Base-by-base conservation (phyloP, 2,113 vertebrate genomes). In the Lutjanus erythropterus region DNA sequence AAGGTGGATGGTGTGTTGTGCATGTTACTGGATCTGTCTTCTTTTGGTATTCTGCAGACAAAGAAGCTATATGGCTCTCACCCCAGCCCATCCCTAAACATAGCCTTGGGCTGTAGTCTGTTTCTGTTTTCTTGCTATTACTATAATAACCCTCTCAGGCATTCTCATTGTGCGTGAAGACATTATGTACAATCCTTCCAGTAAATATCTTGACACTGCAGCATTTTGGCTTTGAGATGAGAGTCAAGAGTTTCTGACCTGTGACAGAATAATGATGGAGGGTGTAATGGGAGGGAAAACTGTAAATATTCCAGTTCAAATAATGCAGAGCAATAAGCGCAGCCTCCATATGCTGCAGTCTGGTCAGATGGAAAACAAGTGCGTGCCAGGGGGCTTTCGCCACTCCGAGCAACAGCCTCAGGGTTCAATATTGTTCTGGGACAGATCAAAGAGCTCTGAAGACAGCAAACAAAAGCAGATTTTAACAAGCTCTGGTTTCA, bases 81-180 rank as follows among this genome's bases (percentile, higher is more conserved):
- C 62, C 53, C 71, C 47, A 68, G 78, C 62, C 74, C 74, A 83
- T 86, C 86, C 87, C 58, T 68, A 71, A 75, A 80, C 71, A 77
- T 16, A 88, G 66, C 89, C 86, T 87, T 88, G 86, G 71, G 73
- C 60, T 84, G 42, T 44, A 65, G 76, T 83, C 83, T 87, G 81
- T 81, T 89, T 88, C 81, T 85, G 68, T 72, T 85, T 86, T 82
- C 56, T 80, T 81, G 62, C 70, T 70, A 85, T 81, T 84, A 76
- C 62, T 69, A 80, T 72, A 90, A 91, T 80, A 83, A 89, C 61
- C 71, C 81, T 75, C 73, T 21, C 39, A 69, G 83, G 83, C 69
- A 71, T 81, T 75, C 23, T 60, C 50, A 79, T 59, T 81, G 75
- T 59, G 67, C 64, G 76, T 61, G 58, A 74, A 88, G 79, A 80